Conservation (phyloP, 2,113 vertebrate species). For the Tinamus guttatus region DNA sequence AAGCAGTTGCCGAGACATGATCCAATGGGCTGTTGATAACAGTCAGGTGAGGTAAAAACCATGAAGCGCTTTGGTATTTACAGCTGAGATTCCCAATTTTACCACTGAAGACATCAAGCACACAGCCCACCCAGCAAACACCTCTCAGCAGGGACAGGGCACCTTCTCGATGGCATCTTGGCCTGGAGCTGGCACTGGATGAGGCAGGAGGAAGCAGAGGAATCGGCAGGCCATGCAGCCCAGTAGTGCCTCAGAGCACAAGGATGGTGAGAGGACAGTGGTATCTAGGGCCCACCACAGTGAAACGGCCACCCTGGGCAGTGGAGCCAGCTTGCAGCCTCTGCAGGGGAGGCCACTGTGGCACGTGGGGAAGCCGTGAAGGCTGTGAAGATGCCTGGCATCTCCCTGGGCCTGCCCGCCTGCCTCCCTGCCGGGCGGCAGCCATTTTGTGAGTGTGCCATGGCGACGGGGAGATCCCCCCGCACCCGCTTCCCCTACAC, state of each 20-base stretch:
- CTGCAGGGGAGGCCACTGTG: no score
- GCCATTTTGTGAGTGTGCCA: background rate
- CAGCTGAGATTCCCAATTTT: background rate
- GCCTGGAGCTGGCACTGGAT: background rate
- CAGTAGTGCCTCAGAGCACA: no score
- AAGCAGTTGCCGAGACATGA: background rate
- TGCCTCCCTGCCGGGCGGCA: background rate
- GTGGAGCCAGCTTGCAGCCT: background rate
- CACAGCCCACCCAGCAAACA: background rate
- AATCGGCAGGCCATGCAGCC: accelerated
- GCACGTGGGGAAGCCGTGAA: no score
- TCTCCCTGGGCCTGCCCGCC: no score
- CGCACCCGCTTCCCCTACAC: background rate
- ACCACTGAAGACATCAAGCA: background rate
- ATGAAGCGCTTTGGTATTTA: background rate
- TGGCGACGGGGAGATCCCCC: accelerated
- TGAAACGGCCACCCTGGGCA: accelerated
- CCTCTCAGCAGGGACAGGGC: accelerated
- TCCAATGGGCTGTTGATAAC: background rate
- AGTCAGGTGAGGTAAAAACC: background rate
- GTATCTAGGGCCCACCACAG: background rate
- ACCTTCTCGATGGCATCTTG: background rate
- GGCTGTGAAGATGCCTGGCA: no score
- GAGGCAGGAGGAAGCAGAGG: background rate
- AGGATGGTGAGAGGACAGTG: no score